These are phyloP conservation scores for Phaetusa simplex DNA, from an alignment of 2,113 vertebrate genomes.

Conservation along the genomic window DNA sequence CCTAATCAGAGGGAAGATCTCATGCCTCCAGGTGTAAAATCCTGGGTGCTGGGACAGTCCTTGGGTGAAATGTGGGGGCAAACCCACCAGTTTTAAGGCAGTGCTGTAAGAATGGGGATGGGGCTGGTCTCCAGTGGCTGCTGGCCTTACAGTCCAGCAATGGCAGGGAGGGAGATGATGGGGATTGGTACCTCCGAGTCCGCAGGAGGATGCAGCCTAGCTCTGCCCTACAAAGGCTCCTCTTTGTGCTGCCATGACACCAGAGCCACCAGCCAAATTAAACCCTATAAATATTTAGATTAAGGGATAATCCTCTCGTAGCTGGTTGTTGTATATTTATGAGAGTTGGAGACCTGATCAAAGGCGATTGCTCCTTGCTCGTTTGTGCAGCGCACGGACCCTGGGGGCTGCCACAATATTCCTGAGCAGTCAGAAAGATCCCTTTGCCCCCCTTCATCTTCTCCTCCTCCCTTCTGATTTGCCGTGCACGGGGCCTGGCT, in stretches of 20 bases:
- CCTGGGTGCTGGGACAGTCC: not conserved
- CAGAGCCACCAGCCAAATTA: not conserved
- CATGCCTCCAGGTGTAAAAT: not conserved
- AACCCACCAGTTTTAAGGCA: not conserved
- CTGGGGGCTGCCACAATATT: not conserved
- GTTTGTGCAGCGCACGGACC: not conserved
- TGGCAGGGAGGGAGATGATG: not conserved
- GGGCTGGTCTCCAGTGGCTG: not conserved
- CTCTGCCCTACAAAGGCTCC: not conserved
- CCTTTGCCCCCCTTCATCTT: not conserved
- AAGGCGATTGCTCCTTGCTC: not conserved
- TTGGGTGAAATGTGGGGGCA: rapidly evolving
- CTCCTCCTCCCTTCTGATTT: not conserved
- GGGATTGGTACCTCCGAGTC: rapidly evolving
- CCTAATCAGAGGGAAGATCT: not conserved
- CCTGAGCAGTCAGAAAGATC: not conserved
- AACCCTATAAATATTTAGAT: conserved; percentile 1
- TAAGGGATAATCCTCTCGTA: not conserved
- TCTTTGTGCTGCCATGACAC: not conserved
- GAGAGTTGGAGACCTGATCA: not conserved
- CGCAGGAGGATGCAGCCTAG: not conserved
- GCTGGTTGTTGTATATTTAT: not conserved
- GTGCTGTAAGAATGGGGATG: not conserved
- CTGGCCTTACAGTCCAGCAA: rapidly evolving
- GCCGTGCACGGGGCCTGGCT: rapidly evolving